A percentile compares a stretch with the other conserved stretches of the same genome.
Conservation (phyloP, 2,113 vertebrate species). For the Vireo altiloquus region DNA sequence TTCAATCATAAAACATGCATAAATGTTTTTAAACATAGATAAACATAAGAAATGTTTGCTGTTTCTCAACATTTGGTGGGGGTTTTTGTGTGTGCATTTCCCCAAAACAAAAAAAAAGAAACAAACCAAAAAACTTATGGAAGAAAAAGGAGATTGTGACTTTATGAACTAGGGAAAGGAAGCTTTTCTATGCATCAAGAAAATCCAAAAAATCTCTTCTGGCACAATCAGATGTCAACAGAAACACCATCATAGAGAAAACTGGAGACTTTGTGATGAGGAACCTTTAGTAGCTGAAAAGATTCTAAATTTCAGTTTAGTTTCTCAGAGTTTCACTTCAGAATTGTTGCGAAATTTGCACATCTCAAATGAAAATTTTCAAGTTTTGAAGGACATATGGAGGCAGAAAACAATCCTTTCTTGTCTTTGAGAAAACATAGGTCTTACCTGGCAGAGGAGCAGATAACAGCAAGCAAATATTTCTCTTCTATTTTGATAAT, state of each 20-base stretch:
- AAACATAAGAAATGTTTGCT: neutral
- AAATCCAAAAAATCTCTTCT: neutral
- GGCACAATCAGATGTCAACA: neutral
- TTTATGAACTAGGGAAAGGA: neutral
- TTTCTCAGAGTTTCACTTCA: neutral
- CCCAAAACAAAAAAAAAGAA: neutral
- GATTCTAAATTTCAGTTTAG: neutral
- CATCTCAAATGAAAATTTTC: neutral
- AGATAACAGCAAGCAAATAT: neutral
- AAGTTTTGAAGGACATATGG: neutral
- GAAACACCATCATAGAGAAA: neutral
- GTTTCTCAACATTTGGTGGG: neutral
- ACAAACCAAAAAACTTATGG: neutral
- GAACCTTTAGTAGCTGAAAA: neutral
- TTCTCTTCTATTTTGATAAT: neutral
- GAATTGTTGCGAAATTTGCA: neutral
- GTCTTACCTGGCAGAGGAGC: neutral
- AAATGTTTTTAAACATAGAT: neutral
- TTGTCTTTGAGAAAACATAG: neutral
- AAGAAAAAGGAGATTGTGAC: neutral
- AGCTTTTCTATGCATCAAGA: neutral
- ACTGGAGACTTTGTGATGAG: neutral
- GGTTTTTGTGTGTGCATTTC: neutral
- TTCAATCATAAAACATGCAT: neutral
- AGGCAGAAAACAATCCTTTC: neutral